These are phyloP conservation scores for Sceloporus undulatus DNA, from an alignment of 2,113 vertebrate species.

Conservation along the genomic window DNA sequence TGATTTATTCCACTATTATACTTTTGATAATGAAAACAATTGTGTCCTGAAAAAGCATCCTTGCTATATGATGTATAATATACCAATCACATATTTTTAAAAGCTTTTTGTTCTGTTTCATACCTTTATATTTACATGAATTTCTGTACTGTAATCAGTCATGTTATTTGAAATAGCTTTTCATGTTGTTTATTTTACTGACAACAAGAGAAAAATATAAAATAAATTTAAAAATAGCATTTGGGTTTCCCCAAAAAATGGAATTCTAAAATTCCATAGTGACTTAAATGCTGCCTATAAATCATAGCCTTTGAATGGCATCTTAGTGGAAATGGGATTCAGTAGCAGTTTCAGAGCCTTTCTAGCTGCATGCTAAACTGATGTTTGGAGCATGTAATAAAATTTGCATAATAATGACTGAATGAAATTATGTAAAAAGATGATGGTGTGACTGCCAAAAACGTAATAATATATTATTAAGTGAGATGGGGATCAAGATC, in stretches of 20 bases:
- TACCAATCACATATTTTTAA: neutral
- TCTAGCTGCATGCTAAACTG: slow-evolving; percentile 24
- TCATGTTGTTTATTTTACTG: neutral
- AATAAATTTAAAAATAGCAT: neutral
- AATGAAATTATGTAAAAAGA: slow-evolving; percentile 45
- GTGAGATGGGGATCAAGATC: slow-evolving; percentile 43
- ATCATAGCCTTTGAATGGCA: neutral
- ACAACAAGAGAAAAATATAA: neutral
- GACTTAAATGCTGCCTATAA: slow-evolving; percentile 8
- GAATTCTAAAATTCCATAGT: neutral
- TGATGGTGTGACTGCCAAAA: slow-evolving; percentile 48
- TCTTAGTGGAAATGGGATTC: neutral
- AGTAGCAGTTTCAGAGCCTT: slow-evolving; percentile 8
- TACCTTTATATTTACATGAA: neutral
- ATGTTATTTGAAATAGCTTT: neutral
- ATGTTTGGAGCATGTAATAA: neutral
- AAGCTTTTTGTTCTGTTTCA: neutral
- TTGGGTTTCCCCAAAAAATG: neutral
- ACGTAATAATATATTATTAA: slow-evolving; percentile 19
- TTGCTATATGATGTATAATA: no score
- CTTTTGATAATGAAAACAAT: neutral
- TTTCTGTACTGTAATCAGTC: neutral
- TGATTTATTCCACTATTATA: no score
- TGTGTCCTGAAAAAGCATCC: neutral
- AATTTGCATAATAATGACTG: slow-evolving; percentile 41